Base-by-base conservation (phyloP, 2,113 vertebrate species). In the Oostethus manadensis region DNA sequence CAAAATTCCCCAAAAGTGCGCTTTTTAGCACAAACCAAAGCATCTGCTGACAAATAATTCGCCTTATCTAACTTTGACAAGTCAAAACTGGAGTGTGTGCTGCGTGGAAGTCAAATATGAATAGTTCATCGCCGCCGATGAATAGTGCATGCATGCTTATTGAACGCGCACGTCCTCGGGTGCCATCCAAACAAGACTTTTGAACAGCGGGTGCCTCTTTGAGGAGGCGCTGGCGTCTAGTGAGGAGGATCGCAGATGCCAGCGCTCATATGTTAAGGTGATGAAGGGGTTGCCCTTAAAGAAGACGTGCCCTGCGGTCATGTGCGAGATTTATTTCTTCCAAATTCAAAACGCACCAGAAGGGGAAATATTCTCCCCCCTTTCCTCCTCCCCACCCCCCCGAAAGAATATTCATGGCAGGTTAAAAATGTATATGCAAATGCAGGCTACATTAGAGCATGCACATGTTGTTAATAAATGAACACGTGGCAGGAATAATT, bases 401-500 rank as follows among this genome's bases (percentile, higher is more conserved):
- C 47, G 48, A 74, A 82, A 81, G 84, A 87, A 88, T 90, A 87
- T 86, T 89, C 84, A 69, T 59, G 68, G 75, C 88, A 84, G 89
- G 88, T 90, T 90, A 91, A 90, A 91, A 90, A 90, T 90, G 89
- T 87, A 87, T 89, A 91, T 90, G 90, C 88, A 90, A 91, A 91
- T 91, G 82, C 71, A 21, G 69, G 76, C 77, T 85, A 86, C 88
- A 92, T 92, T 92, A 92, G 84, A 87, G 88, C 89, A 89, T 77
- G 88, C 87, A 86, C 79, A 93, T 91, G 92, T 91, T 93, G 91
- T 90, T 93, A 88, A 89, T 87, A 90, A 90, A 90, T 87, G 92
- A 94, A 92, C 91, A 93, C 85, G 80, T 94, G 92, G 91, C 93
- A 94, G 90, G 90, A 95, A 93, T 91, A 92, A 93, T 97, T 97